These are phyloP conservation scores for Pyrrhia umbra DNA, from an alignment of 2,888 invertebrate species.

Conservation along the genomic window DNA sequence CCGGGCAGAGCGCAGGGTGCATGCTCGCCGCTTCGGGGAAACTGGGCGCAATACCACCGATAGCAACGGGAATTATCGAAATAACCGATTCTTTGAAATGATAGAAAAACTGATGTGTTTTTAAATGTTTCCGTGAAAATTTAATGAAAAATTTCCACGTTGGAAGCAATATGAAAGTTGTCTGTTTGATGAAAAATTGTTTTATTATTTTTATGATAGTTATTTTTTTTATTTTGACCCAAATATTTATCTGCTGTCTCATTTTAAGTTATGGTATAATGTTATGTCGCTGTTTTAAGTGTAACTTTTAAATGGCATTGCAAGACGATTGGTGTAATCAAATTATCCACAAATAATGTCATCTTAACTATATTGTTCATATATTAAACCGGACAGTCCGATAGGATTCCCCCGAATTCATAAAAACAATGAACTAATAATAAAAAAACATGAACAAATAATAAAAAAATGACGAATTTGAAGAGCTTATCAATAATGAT, in stretches of 20 bases:
- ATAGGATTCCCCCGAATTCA: conserved; percentile 20
- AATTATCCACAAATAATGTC: too few relatives aligned
- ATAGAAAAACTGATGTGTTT: conserved; percentile 11
- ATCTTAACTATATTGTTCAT: too few relatives aligned
- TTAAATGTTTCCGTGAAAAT: conserved; percentile 34
- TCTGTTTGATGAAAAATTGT: not conserved
- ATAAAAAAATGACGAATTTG: conserved; percentile 39
- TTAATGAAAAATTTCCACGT: conserved; percentile 1
- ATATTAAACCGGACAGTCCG: too few relatives aligned
- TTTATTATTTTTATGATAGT: not conserved
- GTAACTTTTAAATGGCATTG: too few relatives aligned
- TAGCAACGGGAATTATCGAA: conserved; percentile 36
- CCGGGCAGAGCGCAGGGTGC: conserved; percentile 43
- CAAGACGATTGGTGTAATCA: too few relatives aligned
- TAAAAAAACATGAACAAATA: conserved; percentile 45
- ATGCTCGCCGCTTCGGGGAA: conserved; percentile 47
- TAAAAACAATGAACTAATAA: too few relatives aligned
- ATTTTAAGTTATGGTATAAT: too few relatives aligned
- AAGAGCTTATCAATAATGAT: conserved; percentile 38
- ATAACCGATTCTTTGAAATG: conserved; percentile 45
- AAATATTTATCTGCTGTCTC: too few relatives aligned
- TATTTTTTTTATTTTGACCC: not conserved
- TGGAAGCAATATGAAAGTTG: not conserved
- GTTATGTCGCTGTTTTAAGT: too few relatives aligned
- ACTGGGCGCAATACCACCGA: conserved; percentile 32